Evolutionary conservation across 1,140 invertebrate genomes (phyloP), one percentile per base, ranked within the genome.

Genomic region (Brachionus asplanchnoidis): DNA sequence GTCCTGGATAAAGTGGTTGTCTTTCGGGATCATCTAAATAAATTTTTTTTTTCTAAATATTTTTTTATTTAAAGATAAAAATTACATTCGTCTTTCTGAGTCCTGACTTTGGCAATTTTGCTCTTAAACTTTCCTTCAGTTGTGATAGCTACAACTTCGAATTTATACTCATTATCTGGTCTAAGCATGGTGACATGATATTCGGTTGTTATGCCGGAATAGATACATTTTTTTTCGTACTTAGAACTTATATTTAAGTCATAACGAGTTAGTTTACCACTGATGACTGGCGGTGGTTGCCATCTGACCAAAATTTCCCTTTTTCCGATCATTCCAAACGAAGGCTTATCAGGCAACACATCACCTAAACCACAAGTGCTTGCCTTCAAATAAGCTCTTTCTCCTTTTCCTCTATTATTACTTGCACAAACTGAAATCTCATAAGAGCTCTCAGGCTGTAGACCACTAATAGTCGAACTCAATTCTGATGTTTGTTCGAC

Each of bases 21-120:
- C 79, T 32, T 9, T 82, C 79, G 3, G 79, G 79, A 36, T 82
- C 79, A 36, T 82, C 79, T 82, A 65, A 56, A 65, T 28, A 66
- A 44, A n/a, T 9, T 78, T 36, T 65, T 26, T 20, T 17, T 56
- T n/a, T 23, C 26, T 8, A 60, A 80, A 60, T 3, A 42, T 44
- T 17, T 50, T 36, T 28, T 53, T 78, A 12, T 12, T 9, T 44
- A 14, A 36, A 0, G 1, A 60, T 36, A n/a, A 20, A 42, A 86
- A 87, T 87, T 87, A 90, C 89, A 90, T 87, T 89, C 89, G 87
- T 89, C 88, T 86, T 89, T 90, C 0, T 87, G 73, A 60, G 89
- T 90, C 65, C 87, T 85, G 80, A 88, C 89, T 87, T 88, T 89
- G 17, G 88, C 87, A 14, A 85, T 20, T 85, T 88, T 89, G 80